Base-by-base conservation (phyloP, 2,888 invertebrate genomes). In the Aromia moschata region DNA sequence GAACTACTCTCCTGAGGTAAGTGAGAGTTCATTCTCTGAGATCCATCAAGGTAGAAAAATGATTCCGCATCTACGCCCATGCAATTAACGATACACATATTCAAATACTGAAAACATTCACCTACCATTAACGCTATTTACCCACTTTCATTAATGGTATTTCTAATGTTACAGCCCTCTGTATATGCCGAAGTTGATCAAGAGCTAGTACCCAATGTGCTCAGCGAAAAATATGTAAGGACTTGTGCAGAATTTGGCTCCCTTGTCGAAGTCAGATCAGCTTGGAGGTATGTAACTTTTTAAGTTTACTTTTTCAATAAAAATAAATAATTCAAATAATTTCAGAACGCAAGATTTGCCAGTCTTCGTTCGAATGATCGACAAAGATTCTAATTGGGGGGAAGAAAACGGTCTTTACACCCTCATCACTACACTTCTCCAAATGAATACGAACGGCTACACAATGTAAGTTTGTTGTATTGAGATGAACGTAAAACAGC, bases 331-430 rank as follows among this genome's bases (percentile, higher is more conserved):
- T n/a, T n/a, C n/a, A n/a, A n/a, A n/a, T n/a, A n/a, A n/a, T n/a
- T 80, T 67, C 77, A 84, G 85, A 60, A 88, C 89, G 5, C 93
- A 94, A 80, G 81, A 87, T 45, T 81, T 88, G 7, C 88, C 90
- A 0, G 81, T 90, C 20, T 91, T 90, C 77, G 84, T 91, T 0
- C 84, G 93, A 38, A 91, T 94, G 87, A 83, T 92, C 40, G 93
- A 93, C 79, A 90, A 91, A 56, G 88, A 90, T 74, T 89, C 91
- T 0, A 82, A 81, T 37, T 90, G 89, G 89, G 86, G 85, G 1
- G 80, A 84, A 61, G 83, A 87, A 72, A 90, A 90, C 75, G 93
- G 93, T 0, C 81, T 93, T 0, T 80, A 86, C 1, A 88, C 90
- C 1, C 76, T 93, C 30, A 85, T 94, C 41, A 90, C 93, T 0